Base-by-base conservation (phyloP, 2,888 invertebrate species). In the Microctonus brassicae region DNA sequence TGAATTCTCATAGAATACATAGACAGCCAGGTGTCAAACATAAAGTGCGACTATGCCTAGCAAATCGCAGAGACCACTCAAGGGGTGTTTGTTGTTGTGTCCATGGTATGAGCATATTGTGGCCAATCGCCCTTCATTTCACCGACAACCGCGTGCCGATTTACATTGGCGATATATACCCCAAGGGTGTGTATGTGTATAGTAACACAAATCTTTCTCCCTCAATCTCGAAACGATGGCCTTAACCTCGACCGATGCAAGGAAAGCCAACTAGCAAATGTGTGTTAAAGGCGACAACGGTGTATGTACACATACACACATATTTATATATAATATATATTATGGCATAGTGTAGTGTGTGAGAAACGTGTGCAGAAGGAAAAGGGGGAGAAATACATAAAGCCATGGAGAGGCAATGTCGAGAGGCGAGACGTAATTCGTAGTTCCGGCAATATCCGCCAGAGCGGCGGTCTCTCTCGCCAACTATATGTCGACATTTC, bases 361-460 rank as follows among this genome's bases (percentile, higher is more conserved):
- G 13, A 55, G 63, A 2, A 22, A 64, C 55, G 67, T 39, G 64
- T 26, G 26, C 36, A 34, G 39, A 47, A n/a, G 34, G 22, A 69
- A 52, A 67, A 24, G 64, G 42, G 36, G 47, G 63, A n/a, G n/a
- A n/a, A 29, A 36, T 61, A 58, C 52, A 36, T 36, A n/a, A 39
- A 39, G 6, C 36, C 36, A 36, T 36, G 10, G 7, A 13, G 2
- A 13, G 39, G 39, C 39, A 39, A 13, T n/a, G 39, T 70, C 57
- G 64, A 63, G 63, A 57, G 60, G 13, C 13, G 47, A 64, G 57
- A 55, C 47, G 78, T 81, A 79, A 82, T 82, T 83, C 78, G 60
- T 74, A 81, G 82, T 83, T 83, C 82, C 82, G 80, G 77, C 74
- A 75, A 80, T 80, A 81, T 82, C 82, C 83, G 78, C 83, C 82